Evolutionary conservation across 1,140 invertebrate genomes (phyloP).

Genomic region (Scylla paramamosain): DNA sequence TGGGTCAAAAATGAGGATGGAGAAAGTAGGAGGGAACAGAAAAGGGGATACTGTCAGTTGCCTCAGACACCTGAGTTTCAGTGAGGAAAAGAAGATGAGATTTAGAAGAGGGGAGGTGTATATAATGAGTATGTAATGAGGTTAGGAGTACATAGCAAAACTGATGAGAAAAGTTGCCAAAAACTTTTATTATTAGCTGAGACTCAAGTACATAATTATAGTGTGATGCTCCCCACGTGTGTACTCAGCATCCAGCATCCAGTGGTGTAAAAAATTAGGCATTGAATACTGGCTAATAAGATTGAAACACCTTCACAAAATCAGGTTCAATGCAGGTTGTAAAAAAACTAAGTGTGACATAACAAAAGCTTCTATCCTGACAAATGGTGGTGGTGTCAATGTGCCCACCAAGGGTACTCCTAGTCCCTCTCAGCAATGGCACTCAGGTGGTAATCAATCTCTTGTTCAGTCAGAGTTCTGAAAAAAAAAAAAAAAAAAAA

Average conservation of each 20-base stretch:
- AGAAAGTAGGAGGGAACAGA: no score
- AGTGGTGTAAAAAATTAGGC: constrained; percentile 3
- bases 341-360: background rate
- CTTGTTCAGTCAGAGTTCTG: constrained; percentile 90
- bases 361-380: background rate
- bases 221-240: background rate
- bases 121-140: no score
- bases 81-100: no score
- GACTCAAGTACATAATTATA: constrained; percentile 1
- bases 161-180: background rate
- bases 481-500: constrained; percentile 77
- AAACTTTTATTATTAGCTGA: background rate
- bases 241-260: background rate
- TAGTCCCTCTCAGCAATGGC: constrained; percentile 96
- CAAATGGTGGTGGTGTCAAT: background rate
- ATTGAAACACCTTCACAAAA: background rate
- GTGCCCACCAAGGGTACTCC: background rate
- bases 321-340: background rate
- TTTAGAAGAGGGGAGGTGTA: no score
- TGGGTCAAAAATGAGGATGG: no score
- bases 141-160: background rate
- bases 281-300: constrained; percentile 10
- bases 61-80: no score
- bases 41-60: no score
- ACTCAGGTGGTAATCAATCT: constrained; percentile 95